phyloP scores from a whole-genome alignment of 2,797 vertebrate genomes.

The Adelosebastes latens region DNA sequence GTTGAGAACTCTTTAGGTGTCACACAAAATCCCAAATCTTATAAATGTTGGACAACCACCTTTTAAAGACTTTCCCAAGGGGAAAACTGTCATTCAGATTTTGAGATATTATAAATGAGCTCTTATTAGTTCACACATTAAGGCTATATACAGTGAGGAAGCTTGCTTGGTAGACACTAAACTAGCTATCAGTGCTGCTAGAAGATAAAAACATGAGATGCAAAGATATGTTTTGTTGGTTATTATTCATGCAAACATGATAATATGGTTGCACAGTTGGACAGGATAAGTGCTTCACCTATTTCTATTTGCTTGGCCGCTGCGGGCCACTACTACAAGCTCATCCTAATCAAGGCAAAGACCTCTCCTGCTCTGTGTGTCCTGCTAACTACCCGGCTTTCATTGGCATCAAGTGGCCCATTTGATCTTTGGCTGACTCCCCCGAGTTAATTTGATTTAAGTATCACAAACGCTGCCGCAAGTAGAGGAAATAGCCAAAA shows the following conservation, averaged over 20 bases:
- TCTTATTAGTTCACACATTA: neutral
- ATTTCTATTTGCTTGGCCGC: neutral
- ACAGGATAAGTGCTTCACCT: conserved; percentile 1
- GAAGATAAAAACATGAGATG: neutral
- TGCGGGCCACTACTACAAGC: neutral
- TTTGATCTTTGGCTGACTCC: conserved; percentile 16
- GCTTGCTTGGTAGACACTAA: neutral
- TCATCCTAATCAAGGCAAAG: neutral
- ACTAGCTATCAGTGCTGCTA: neutral
- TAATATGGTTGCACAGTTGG: neutral
- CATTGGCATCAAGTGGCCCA: conserved; percentile 5
- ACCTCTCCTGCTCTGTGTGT: conserved; percentile 1
- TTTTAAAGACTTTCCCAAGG: neutral
- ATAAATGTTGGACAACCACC: neutral
- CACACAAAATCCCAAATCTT: neutral
- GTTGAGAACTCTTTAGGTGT: neutral
- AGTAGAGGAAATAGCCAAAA: neutral
- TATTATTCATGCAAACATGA: conserved; percentile 14
- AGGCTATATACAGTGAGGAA: neutral
- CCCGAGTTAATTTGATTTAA: conserved; percentile 10
- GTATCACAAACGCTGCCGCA: neutral
- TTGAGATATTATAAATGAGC: neutral
- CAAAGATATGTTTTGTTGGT: neutral
- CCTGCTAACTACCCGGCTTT: neutral
- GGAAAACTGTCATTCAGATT: neutral